Conservation (phyloP, 1,140 invertebrate species). For the Bombus difficillimus region DNA sequence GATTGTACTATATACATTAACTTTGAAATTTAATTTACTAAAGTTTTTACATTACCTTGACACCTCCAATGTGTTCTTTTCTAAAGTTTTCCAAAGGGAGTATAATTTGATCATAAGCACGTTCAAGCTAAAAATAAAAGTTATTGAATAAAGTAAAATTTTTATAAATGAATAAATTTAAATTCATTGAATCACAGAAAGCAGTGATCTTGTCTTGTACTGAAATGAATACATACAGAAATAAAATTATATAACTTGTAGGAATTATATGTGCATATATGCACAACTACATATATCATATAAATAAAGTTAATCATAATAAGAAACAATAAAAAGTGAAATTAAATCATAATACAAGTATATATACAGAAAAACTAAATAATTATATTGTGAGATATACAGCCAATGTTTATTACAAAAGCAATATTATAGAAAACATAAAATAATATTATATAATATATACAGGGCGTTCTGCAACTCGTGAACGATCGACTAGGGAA, state of each 20-base stretch:
- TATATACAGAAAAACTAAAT: background rate
- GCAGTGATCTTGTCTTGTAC: background rate
- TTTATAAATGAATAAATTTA: constrained; percentile 13
- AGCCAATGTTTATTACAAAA: background rate
- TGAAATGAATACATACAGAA: background rate
- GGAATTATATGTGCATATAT: constrained; percentile 10
- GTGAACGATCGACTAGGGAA: too few relatives aligned
- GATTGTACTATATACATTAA: background rate
- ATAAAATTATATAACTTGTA: background rate
- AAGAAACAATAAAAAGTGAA: background rate
- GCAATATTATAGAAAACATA: background rate
- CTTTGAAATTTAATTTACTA: too few relatives aligned
- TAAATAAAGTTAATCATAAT: too few relatives aligned
- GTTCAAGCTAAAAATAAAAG: constrained; percentile 89
- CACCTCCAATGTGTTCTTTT: constrained; percentile 96
- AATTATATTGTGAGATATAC: background rate
- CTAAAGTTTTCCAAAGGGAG: constrained; percentile 95
- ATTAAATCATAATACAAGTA: too few relatives aligned
- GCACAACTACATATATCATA: background rate
- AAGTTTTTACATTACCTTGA: constrained; percentile 87
- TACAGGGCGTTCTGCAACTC: too few relatives aligned
- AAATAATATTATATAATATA: background rate
- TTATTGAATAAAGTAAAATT: constrained; percentile 34
- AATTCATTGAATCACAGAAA: constrained; percentile 16
- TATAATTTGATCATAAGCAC: constrained; percentile 95